A percentile compares a stretch with the other conserved stretches of the same genome.
Evolutionary conservation across 2,888 invertebrate genomes (phyloP).

Genomic region (Xanthorhoe designata): DNA sequence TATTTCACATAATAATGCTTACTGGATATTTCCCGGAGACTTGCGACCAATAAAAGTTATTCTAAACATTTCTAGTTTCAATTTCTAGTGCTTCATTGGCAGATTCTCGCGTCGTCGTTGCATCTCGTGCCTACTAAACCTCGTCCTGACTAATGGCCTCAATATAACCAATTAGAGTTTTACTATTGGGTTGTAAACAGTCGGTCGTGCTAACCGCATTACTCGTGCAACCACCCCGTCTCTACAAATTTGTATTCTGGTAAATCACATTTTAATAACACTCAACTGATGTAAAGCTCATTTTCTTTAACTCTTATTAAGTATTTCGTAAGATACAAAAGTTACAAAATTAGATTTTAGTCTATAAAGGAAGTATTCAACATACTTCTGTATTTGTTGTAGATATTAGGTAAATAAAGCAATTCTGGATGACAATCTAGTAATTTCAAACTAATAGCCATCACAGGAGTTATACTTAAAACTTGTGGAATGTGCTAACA

Average conservation of each 20-base stretch:
- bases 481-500: too few species aligned
- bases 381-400: too few species aligned
- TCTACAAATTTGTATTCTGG: slow-evolving; percentile 46
- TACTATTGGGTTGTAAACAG: slow-evolving; percentile 59
- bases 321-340: too few species aligned
- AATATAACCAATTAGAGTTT: slow-evolving; percentile 73
- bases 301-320: too few species aligned
- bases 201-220: slow-evolving; percentile 61
- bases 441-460: too few species aligned
- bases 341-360: too few species aligned
- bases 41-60: neutral
- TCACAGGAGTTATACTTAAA: too few species aligned
- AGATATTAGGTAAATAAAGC: too few species aligned
- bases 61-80: neutral
- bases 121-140: slow-evolving; percentile 27
- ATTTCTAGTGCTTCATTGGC: neutral
- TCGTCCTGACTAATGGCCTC: slow-evolving; percentile 40
- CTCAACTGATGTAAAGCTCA: neutral
- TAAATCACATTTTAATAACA: slow-evolving; percentile 12
- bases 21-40: neutral
- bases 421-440: too few species aligned
- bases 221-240: slow-evolving; percentile 60
- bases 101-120: slow-evolving; percentile 10
- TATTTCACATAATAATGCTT: neutral
- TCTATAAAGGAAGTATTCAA: too few species aligned